Percentiles rank a stretch among this genome's conserved stretches.
Evolutionary conservation across 2,113 vertebrate genomes (phyloP).

Genomic region (Australoheros scitulus): DNA sequence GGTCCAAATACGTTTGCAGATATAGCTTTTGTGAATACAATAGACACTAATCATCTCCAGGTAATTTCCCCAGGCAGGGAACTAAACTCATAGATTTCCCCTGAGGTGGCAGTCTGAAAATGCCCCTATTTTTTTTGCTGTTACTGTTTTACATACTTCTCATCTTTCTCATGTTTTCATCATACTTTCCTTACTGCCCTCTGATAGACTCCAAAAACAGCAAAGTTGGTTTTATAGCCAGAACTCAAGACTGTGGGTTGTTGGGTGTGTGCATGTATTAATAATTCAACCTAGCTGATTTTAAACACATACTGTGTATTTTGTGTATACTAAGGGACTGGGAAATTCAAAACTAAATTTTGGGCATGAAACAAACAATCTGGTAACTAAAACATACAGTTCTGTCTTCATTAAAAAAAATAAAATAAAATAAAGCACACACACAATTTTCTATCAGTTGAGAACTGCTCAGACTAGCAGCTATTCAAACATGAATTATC

Average conservation of each 20-base stretch:
- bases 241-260: conserved; percentile 7
- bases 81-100: conserved; percentile 53
- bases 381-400: not conserved
- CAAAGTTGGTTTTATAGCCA: not conserved
- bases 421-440: no score
- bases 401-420: not conserved
- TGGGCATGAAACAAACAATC: not conserved
- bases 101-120: conserved; percentile 29
- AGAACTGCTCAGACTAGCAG: not conserved
- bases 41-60: conserved; percentile 50
- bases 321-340: not conserved
- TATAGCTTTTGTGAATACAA: conserved; percentile 26
- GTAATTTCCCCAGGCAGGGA: conserved; percentile 59
- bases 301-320: not conserved
- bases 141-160: conserved; percentile 40
- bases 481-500: conserved; percentile 1
- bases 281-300: not conserved
- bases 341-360: not conserved
- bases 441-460: not conserved
- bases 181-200: not conserved
- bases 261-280: not conserved
- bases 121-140: conserved; percentile 2
- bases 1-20: conserved; percentile 24
- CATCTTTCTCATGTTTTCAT: conserved; percentile 50
- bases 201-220: conserved; percentile 11